Evolutionary conservation across 2,888 invertebrate genomes (phyloP).

Genomic region (Heliconius ethilla): DNA sequence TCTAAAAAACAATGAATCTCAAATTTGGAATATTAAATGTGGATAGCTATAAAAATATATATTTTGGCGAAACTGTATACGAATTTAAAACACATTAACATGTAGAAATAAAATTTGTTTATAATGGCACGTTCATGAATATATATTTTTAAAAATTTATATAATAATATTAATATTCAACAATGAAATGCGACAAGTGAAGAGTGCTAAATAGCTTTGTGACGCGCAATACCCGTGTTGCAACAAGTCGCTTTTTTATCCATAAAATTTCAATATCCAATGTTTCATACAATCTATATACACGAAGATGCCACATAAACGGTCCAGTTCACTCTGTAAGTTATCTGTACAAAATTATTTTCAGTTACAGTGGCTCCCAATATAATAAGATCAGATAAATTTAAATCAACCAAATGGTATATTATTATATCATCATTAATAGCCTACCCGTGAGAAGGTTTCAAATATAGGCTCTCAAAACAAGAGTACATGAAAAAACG

Average conservation of each 20-base stretch:
- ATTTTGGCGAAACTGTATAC: constrained; percentile 76
- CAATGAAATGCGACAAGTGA: constrained; percentile 35
- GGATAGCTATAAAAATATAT: constrained; percentile 74
- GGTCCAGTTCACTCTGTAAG: constrained; percentile 57
- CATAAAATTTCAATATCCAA: constrained; percentile 35
- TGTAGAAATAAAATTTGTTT: constrained; percentile 65
- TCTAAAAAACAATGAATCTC: constrained; percentile 62
- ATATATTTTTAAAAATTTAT: constrained; percentile 36
- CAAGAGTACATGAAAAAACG: constrained; percentile 82
- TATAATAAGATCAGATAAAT: constrained; percentile 51
- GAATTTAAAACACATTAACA: constrained; percentile 58
- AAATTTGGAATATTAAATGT: constrained; percentile 75
- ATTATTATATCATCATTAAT: constrained; percentile 54
- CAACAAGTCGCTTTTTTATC: constrained; percentile 31
- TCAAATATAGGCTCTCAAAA: constrained; percentile 82
- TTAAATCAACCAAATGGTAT: constrained; percentile 55
- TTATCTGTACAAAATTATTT: constrained; percentile 71
- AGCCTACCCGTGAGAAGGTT: constrained; percentile 65
- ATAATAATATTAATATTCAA: constrained; percentile 33
- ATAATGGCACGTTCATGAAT: constrained; percentile 60
- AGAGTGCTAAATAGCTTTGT: constrained; percentile 41
- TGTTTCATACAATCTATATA: constrained; percentile 48
- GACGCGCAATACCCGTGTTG: constrained; percentile 42
- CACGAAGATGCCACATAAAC: constrained; percentile 74
- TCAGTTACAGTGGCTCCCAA: constrained; percentile 62